Percentiles rank a stretch among this genome's conserved stretches.
Evolutionary conservation across 2,797 vertebrate genomes (phyloP).

Genomic region (Crotalus adamanteus): DNA sequence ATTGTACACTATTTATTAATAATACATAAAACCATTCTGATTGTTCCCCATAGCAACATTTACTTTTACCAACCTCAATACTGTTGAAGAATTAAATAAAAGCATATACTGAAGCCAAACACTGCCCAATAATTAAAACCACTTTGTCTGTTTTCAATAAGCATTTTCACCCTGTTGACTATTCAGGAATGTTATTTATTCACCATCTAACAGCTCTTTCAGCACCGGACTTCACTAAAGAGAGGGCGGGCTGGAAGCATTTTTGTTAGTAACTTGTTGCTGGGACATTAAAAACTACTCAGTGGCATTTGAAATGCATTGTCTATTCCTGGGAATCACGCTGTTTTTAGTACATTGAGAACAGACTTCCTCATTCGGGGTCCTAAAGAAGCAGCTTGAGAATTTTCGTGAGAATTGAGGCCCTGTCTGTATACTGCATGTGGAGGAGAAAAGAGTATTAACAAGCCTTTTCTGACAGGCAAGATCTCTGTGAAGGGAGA

Average conservation of each 20-base stretch:
- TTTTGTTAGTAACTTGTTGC: not conserved
- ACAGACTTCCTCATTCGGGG: not conserved
- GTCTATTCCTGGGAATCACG: not conserved
- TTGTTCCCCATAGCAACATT: not conserved
- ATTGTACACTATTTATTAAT: not conserved
- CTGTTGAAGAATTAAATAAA: not conserved
- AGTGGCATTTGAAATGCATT: not conserved
- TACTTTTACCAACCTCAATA: not conserved
- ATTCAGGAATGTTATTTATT: not conserved
- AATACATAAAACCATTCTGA: not conserved
- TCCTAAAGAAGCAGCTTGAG: not conserved
- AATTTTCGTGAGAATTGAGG: not conserved
- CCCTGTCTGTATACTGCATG: not conserved
- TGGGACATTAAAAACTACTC: slow-evolving; percentile 2
- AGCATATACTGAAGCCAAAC: not conserved
- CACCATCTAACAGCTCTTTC: not conserved
- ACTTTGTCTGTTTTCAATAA: not conserved
- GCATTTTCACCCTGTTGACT: not conserved
- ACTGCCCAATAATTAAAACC: not conserved
- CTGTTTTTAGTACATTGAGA: not conserved
- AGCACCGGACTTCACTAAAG: not conserved
- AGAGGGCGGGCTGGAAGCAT: not conserved
- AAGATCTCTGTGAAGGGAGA: not conserved
- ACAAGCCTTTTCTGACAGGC: not conserved
- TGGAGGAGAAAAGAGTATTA: not conserved